phyloP scores from a whole-genome alignment of 1,140 invertebrate species.

The Acyrthosiphon pisum region DNA sequence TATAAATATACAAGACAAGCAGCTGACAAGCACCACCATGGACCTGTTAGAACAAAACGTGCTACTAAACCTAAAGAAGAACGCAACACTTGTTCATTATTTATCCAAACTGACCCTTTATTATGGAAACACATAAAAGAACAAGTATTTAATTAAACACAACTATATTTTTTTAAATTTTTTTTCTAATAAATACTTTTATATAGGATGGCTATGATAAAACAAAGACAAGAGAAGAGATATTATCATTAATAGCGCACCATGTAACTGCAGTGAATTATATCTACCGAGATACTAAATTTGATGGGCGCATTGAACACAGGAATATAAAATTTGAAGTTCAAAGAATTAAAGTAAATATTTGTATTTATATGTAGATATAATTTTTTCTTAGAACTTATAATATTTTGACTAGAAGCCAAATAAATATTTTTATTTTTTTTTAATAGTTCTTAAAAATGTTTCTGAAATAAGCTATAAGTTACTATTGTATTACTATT shows the following conservation, averaged over 20 bases:
- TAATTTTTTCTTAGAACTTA: not conserved
- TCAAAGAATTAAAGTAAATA: slow-evolving; percentile 87
- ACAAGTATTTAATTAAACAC: slow-evolving; percentile 64
- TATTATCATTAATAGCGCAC: slow-evolving; percentile 94
- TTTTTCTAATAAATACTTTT: slow-evolving; percentile 17
- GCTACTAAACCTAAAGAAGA: slow-evolving; percentile 71
- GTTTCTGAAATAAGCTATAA: not conserved
- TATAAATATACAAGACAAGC: slow-evolving; percentile 74
- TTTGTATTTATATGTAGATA: not conserved
- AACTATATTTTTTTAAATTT: not conserved
- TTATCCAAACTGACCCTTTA: slow-evolving; percentile 96
- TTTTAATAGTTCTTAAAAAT: slow-evolving; percentile 6
- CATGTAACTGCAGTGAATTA: slow-evolving; percentile 98
- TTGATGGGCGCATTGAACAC: slow-evolving; percentile 85
- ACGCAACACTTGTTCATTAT: slow-evolving; percentile 89
- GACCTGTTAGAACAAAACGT: slow-evolving; percentile 64
- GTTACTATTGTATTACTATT: not conserved
- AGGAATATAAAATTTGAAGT: slow-evolving; percentile 98
- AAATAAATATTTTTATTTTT: not conserved
- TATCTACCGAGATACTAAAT: slow-evolving; percentile 95
- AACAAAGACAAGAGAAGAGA: slow-evolving; percentile 94
- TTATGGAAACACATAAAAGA: slow-evolving; percentile 91
- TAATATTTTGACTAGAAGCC: not conserved
- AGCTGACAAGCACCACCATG: slow-evolving; percentile 11
- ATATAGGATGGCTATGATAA: slow-evolving; percentile 63